These are phyloP conservation scores for Micropterix aruncella DNA, from an alignment of 2,888 invertebrate species.

Conservation along the genomic window DNA sequence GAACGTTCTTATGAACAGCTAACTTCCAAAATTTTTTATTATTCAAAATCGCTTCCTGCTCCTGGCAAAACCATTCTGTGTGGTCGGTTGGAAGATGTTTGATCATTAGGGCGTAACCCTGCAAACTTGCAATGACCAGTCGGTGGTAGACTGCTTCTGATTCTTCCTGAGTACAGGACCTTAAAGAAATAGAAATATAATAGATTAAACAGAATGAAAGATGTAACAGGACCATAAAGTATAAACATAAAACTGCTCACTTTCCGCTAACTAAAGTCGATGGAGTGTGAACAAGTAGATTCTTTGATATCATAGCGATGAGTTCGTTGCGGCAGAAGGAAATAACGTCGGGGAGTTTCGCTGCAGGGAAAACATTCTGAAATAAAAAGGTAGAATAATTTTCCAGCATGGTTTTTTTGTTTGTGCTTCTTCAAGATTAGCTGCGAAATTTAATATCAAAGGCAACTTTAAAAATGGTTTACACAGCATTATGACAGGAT, in stretches of 20 bases:
- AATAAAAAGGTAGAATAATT: conserved; percentile 16
- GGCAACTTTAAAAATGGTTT: too few relatives aligned
- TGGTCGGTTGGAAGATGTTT: conserved; percentile 35
- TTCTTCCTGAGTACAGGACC: conserved; percentile 45
- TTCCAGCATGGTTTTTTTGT: too few relatives aligned
- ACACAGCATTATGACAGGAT: too few relatives aligned
- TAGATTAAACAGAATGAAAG: neutral
- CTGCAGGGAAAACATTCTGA: conserved; percentile 63
- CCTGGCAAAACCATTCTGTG: conserved; percentile 34
- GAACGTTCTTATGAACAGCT: conserved; percentile 36
- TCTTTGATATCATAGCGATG: conserved; percentile 55
- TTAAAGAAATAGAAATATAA: too few relatives aligned
- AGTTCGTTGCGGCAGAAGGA: conserved; percentile 75
- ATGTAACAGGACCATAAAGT: neutral
- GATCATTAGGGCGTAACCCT: conserved; percentile 48
- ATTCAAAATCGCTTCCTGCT: conserved; percentile 38
- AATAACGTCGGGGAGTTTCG: conserved; percentile 66
- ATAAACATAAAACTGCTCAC: conserved; percentile 15
- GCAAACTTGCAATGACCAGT: conserved; percentile 47
- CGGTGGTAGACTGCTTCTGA: conserved; percentile 55
- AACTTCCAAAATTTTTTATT: conserved; percentile 61
- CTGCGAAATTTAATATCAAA: too few relatives aligned
- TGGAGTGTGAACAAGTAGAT: conserved; percentile 44
- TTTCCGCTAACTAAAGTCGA: conserved; percentile 37
- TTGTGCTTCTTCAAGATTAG: too few relatives aligned